Conservation (phyloP, 2,888 invertebrate genomes). For the Eupithecia subfuscata region DNA sequence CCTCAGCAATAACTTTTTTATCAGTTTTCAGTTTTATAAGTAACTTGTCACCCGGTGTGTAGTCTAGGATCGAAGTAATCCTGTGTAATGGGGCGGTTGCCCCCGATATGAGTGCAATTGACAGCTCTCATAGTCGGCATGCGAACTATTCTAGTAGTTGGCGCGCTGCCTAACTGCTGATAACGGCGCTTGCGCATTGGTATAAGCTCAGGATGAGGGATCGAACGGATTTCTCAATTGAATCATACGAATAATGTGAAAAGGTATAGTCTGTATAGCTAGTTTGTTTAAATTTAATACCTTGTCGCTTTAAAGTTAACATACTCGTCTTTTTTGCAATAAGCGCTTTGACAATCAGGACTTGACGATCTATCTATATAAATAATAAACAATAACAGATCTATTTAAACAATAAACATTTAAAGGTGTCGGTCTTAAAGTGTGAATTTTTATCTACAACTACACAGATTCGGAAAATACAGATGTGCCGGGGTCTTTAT, state of each 20-base stretch:
- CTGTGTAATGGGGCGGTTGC: conserved; percentile 53
- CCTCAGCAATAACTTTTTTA: too few species aligned
- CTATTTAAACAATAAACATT: too few species aligned
- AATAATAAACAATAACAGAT: too few species aligned
- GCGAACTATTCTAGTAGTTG: conserved; percentile 77
- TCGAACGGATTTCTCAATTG: neutral
- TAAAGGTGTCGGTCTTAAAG: too few species aligned
- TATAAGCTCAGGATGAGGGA: neutral
- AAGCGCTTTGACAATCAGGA: too few species aligned
- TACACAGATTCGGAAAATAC: too few species aligned
- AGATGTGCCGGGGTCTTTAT: too few species aligned
- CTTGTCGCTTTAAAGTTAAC: too few species aligned
- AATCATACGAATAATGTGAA: neutral
- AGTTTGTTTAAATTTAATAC: neutral
- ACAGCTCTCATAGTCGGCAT: conserved; percentile 65
- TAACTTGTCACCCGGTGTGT: neutral
- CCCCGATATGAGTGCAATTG: conserved; percentile 65
- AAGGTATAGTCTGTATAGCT: neutral
- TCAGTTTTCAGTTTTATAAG: neutral
- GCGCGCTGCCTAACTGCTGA: conserved; percentile 64
- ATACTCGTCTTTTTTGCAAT: neutral
- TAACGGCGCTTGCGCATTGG: conserved; percentile 27
- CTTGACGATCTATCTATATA: too few species aligned
- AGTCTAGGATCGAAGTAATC: neutral
- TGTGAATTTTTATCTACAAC: too few species aligned